Evolutionary conservation across 2,888 invertebrate genomes (phyloP).

Genomic region (Rhorus exstirpatorius): DNA sequence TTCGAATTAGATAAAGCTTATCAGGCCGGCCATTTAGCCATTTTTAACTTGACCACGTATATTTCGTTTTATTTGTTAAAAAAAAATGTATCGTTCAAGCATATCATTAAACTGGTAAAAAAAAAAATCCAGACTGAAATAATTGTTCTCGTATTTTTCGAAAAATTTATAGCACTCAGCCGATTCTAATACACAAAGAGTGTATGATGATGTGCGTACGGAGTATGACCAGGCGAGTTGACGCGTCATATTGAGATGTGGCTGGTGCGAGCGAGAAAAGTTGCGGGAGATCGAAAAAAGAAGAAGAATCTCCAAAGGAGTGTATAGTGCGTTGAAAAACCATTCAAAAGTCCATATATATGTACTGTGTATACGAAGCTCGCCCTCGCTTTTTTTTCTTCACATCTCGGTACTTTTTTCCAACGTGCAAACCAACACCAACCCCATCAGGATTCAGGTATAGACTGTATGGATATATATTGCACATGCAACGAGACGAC

Average conservation of each 20-base stretch:
- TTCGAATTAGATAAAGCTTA: too few relatives aligned
- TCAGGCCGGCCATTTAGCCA: too few relatives aligned
- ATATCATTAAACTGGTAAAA: background rate
- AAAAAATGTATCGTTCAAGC: background rate
- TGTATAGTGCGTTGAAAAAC: conserved; percentile 55
- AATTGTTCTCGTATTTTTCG: conserved; percentile 3
- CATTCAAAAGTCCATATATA: conserved; percentile 63
- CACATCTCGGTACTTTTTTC: conserved; percentile 42
- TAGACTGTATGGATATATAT: background rate
- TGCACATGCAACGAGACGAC: background rate
- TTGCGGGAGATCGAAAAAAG: conserved; percentile 29
- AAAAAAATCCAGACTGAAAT: background rate
- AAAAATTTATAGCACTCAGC: conserved; percentile 12
- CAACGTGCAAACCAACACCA: conserved; percentile 36
- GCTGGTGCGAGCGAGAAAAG: conserved; percentile 31
- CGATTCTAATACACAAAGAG: conserved; percentile 41
- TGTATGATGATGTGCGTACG: conserved; percentile 15
- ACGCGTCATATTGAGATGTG: conserved; percentile 47
- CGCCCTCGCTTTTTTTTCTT: conserved; percentile 45
- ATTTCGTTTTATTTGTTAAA: background rate
- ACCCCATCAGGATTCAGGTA: background rate
- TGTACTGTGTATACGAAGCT: conserved; percentile 41
- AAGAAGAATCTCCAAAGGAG: conserved; percentile 18
- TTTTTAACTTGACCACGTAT: background rate
- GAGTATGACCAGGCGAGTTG: conserved; percentile 47